phyloP scores from a whole-genome alignment of 2,797 vertebrate genomes.

The Luscinia luscinia region DNA sequence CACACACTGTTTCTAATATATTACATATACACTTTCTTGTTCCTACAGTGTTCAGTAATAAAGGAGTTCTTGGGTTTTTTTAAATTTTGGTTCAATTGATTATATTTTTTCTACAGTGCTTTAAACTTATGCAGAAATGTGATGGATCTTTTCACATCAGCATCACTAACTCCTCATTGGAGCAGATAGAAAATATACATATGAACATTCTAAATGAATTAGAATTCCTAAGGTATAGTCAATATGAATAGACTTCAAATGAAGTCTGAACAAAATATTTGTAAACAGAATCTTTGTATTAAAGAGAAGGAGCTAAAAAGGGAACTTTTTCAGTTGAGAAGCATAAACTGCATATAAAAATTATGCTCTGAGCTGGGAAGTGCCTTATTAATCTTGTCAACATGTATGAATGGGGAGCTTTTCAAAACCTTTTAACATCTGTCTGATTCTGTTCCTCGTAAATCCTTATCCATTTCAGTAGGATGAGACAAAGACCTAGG shows the following conservation, averaged over 20 bases:
- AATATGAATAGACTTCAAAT: background rate
- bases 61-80: background rate
- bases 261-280: background rate
- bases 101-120: background rate
- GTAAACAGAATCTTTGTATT: background rate
- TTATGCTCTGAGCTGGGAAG: background rate
- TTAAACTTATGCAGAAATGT: background rate
- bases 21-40: background rate
- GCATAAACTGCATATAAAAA: background rate
- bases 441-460: background rate
- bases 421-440: slow-evolving; percentile 48
- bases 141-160: background rate
- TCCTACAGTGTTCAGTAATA: background rate
- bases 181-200: background rate
- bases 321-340: background rate
- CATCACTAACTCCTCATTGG: background rate
- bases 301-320: background rate
- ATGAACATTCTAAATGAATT: background rate
- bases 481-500: background rate
- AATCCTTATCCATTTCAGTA: slow-evolving; percentile 5
- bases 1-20: background rate
- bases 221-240: background rate
- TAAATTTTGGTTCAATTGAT: background rate
- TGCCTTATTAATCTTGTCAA: slow-evolving; percentile 21
- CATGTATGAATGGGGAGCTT: background rate